A percentile compares a stretch with the other conserved stretches of the same genome.
phyloP scores from a whole-genome alignment of 2,888 invertebrate genomes.

The Chironomus tentans region DNA sequence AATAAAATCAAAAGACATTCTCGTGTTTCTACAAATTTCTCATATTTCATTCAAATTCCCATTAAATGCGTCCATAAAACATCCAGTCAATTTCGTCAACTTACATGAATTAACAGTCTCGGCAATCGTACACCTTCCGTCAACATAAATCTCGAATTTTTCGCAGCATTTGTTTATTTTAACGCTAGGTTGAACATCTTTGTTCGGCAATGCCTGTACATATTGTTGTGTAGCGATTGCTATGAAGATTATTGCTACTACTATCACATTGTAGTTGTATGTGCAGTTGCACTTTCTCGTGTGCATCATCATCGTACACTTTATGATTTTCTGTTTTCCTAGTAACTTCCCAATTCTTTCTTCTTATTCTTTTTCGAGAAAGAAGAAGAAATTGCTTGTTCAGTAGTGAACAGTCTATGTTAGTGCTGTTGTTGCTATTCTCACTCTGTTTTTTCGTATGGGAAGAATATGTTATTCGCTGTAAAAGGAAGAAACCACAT shows the following conservation, averaged over 20 bases:
- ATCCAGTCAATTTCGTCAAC: constrained; percentile 30
- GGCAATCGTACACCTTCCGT: constrained; percentile 54
- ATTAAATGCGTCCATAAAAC: too few species aligned
- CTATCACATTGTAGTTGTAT: constrained; percentile 25
- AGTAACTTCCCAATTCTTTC: constrained; percentile 12
- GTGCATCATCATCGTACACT: constrained; percentile 15
- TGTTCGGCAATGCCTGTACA: constrained; percentile 17
- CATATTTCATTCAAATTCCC: too few species aligned
- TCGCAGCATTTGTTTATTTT: constrained; percentile 75
- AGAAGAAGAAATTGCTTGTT: background rate
- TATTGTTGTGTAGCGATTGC: background rate
- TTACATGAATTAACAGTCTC: constrained; percentile 51
- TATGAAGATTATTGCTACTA: constrained; percentile 16
- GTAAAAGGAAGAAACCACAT: too few species aligned
- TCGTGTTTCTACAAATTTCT: too few species aligned
- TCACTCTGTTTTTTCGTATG: background rate
- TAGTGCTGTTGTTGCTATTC: background rate
- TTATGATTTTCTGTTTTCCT: constrained; percentile 20
- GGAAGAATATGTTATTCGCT: background rate
- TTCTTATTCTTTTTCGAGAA: constrained; percentile 12
- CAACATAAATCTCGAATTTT: constrained; percentile 58
- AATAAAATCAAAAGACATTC: too few species aligned
- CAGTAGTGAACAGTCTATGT: background rate
- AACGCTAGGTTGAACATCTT: constrained; percentile 36
- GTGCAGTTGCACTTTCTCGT: constrained; percentile 5